Conservation (phyloP, 2,888 invertebrate species). For the Rapana venosa region DNA sequence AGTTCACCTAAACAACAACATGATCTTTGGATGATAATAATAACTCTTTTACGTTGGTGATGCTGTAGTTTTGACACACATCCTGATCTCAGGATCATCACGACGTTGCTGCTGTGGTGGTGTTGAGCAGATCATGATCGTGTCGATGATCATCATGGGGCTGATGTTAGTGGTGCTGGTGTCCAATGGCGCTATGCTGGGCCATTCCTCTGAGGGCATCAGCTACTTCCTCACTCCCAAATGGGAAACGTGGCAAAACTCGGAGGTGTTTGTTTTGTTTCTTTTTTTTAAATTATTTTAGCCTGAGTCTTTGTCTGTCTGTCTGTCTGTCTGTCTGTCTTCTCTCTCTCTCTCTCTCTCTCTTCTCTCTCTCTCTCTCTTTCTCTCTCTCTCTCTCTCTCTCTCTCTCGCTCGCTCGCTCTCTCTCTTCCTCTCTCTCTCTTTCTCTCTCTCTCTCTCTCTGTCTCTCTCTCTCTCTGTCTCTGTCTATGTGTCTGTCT, state of each 20-base stretch:
- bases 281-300: not conserved
- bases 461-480: no score
- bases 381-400: constrained; percentile 22
- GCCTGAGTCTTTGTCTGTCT: not conserved
- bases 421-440: constrained; percentile 31
- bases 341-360: not conserved
- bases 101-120: not conserved
- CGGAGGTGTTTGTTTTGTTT: not conserved
- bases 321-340: not conserved
- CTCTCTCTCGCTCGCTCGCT: constrained; percentile 34
- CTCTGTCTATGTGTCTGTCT: not conserved
- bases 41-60: no score
- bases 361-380: constrained; percentile 15
- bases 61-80: no score
- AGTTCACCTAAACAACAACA: no score
- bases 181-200: not conserved
- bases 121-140: constrained; percentile 15
- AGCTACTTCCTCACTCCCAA: constrained; percentile 8
- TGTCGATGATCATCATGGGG: not conserved
- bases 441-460: not conserved
- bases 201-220: not conserved
- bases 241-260: not conserved
- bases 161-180: constrained; percentile 5
- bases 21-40: no score
- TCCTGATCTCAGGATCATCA: no score